Evolutionary conservation across 1,140 invertebrate genomes (phyloP).

Genomic region (Zaprionus taronus): DNA sequence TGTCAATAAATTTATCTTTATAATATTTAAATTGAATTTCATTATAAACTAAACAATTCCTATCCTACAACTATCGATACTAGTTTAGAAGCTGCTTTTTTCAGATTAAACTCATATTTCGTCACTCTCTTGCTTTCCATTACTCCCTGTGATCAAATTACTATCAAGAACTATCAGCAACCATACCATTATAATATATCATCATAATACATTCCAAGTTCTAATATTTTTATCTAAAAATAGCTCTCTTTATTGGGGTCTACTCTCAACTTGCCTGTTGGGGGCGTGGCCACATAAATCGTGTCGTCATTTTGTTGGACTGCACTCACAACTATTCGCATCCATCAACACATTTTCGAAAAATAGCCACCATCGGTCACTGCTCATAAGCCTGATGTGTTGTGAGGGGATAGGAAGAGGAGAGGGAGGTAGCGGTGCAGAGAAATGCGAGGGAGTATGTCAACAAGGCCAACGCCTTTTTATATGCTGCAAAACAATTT

Average conservation of each 20-base stretch:
- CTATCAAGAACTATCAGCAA: not conserved
- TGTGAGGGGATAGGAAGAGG: not conserved
- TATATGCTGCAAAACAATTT: conserved; percentile 82
- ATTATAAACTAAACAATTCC: too few species aligned
- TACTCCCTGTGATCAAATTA: not conserved
- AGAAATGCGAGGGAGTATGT: conserved; percentile 14
- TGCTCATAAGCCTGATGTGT: conserved; percentile 15
- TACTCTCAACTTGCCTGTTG: not conserved
- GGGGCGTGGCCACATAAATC: conserved; percentile 20
- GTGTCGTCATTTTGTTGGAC: conserved; percentile 24
- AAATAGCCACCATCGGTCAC: conserved; percentile 31
- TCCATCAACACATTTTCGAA: conserved; percentile 14
- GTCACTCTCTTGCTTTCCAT: not conserved
- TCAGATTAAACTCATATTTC: too few species aligned
- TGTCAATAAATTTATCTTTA: too few species aligned
- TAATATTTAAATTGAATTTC: too few species aligned
- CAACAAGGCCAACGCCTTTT: conserved; percentile 56
- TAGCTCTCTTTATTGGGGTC: not conserved
- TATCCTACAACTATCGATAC: too few species aligned
- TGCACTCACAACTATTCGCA: conserved; percentile 49
- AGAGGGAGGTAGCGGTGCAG: not conserved
- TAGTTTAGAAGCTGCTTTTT: too few species aligned
- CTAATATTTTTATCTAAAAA: conserved; percentile 14
- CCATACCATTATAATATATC: not conserved
- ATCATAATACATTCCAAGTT: not conserved